Evolutionary conservation across 1,140 invertebrate genomes (phyloP).

Genomic region (Lepidurus packardi): DNA sequence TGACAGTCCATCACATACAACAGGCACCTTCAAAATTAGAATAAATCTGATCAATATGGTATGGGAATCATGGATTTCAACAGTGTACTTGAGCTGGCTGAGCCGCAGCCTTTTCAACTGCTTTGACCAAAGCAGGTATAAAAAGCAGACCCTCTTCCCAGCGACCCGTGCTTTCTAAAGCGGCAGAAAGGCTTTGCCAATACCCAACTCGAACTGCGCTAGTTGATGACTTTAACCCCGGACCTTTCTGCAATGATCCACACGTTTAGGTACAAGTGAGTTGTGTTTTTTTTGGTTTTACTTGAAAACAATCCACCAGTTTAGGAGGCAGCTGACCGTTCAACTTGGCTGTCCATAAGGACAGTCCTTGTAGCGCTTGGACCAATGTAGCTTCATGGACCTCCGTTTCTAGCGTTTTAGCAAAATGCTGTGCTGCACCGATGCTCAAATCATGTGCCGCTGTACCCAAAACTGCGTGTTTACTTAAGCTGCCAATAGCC

Average conservation of each 20-base stretch:
- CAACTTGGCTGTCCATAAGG: conserved; percentile 68
- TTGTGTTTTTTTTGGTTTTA: conserved; percentile 41
- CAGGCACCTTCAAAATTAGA: conserved; percentile 44
- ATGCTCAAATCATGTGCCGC: conserved; percentile 56
- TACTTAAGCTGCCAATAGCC: conserved; percentile 68
- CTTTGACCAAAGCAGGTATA: conserved; percentile 56
- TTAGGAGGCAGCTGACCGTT: conserved; percentile 53
- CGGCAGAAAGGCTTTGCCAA: conserved; percentile 60
- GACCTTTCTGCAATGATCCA: conserved; percentile 58
- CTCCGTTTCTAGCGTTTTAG: conserved; percentile 77
- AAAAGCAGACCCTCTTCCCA: conserved; percentile 52
- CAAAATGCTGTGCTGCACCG: conserved; percentile 59
- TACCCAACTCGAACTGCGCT: conserved; percentile 70
- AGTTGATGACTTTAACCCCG: conserved; percentile 69
- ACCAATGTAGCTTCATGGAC: conserved; percentile 86
- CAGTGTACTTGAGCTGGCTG: conserved; percentile 55
- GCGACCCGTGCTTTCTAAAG: conserved; percentile 45
- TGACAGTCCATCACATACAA: conserved; percentile 71
- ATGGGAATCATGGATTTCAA: background rate
- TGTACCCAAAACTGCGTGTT: conserved; percentile 59
- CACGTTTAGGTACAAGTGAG: background rate
- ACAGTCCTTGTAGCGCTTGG: conserved; percentile 70
- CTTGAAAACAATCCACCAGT: conserved; percentile 69
- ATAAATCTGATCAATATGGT: background rate
- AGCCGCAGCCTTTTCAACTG: conserved; percentile 62